Conservation (phyloP, 2,888 invertebrate genomes). For the Camponotus fellah region DNA sequence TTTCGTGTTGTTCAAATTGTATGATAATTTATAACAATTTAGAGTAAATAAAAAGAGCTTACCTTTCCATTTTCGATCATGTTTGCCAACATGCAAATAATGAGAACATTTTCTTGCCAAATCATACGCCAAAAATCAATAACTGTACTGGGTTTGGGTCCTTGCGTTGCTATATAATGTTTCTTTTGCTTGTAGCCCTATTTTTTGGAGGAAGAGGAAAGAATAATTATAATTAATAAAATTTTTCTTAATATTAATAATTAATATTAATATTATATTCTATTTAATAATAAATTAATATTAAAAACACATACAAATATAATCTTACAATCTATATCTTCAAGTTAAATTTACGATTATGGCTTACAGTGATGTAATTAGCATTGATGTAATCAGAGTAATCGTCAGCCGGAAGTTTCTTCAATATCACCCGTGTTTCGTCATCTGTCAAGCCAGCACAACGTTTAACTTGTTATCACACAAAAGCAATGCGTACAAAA, state of each 20-base stretch:
- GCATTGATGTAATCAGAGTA: slow-evolving; percentile 87
- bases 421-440: slow-evolving; percentile 86
- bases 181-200: slow-evolving; percentile 76
- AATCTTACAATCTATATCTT: not conserved
- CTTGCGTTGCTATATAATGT: slow-evolving; percentile 84
- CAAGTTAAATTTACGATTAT: not conserved
- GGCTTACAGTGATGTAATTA: slow-evolving; percentile 86
- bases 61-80: slow-evolving; percentile 86
- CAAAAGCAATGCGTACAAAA: not conserved
- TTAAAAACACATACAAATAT: not conserved
- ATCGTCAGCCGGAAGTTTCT: slow-evolving; percentile 83
- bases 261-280: not conserved
- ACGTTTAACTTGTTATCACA: not conserved
- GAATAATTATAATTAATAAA: not conserved
- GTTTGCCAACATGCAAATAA: slow-evolving; percentile 87
- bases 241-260: not conserved
- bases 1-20: not conserved
- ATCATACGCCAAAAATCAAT: slow-evolving; percentile 86
- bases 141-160: slow-evolving; percentile 83
- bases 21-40: not conserved
- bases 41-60: slow-evolving; percentile 12
- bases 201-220: not conserved
- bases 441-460: slow-evolving; percentile 83
- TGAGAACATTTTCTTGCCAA: slow-evolving; percentile 86
- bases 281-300: not conserved